Conservation (phyloP, 2,797 vertebrate genomes). For the Crocidura indochinensis region DNA sequence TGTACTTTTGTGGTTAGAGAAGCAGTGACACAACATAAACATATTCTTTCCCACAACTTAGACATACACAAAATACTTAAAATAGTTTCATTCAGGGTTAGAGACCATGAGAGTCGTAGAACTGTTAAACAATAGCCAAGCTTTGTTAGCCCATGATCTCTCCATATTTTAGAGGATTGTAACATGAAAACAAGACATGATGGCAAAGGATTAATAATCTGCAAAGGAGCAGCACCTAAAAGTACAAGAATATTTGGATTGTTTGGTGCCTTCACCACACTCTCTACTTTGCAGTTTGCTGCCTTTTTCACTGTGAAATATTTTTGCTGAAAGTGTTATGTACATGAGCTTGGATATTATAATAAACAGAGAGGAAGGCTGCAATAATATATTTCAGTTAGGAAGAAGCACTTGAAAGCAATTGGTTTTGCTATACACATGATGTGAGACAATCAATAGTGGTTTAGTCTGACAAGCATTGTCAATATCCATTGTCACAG, state of each 20-base stretch:
- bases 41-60: conserved; percentile 81
- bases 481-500: conserved; percentile 93
- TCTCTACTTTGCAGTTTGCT: conserved; percentile 65
- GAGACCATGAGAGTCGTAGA: conserved; percentile 61
- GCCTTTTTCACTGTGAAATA: conserved; percentile 75
- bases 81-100: conserved; percentile 78
- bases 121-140: conserved; percentile 75
- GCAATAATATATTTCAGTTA: conserved; percentile 93
- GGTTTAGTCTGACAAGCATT: conserved; percentile 93
- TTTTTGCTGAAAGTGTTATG: conserved; percentile 85
- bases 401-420: conserved; percentile 94
- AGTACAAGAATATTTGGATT: conserved; percentile 63
- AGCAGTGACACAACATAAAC: conserved; percentile 77
- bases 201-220: conserved; percentile 77
- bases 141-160: conserved; percentile 62
- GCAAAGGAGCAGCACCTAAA: conserved; percentile 62
- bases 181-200: conserved; percentile 78
- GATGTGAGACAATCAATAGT: conserved; percentile 94
- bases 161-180: conserved; percentile 61
- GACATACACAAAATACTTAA: conserved; percentile 74
- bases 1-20: conserved; percentile 62
- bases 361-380: conserved; percentile 90
- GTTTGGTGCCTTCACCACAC: conserved; percentile 57
- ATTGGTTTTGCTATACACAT: conserved; percentile 95
- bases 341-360: conserved; percentile 86